A percentile compares a stretch with the other conserved stretches of the same genome.
These are phyloP conservation scores for Chymomyza caudatula DNA, from an alignment of 2,888 invertebrate species.

Conservation along the genomic window DNA sequence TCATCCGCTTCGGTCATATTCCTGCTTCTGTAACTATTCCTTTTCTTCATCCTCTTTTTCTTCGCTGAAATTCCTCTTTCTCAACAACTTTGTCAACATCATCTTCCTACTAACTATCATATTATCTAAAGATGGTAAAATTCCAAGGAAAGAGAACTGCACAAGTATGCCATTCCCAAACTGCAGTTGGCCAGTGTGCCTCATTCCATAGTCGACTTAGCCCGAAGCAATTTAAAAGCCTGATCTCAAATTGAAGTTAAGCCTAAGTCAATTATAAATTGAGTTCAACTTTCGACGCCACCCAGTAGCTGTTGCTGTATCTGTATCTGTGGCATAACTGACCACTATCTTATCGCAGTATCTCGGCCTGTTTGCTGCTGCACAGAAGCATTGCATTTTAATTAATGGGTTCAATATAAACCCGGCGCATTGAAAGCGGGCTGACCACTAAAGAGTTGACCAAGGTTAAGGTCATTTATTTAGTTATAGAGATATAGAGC, in stretches of 20 bases:
- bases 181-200: background rate
- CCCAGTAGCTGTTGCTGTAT: conserved; percentile 29
- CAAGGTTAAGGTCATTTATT: conserved; percentile 28
- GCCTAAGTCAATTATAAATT: conserved; percentile 9
- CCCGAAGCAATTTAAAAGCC: background rate
- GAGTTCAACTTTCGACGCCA: conserved; percentile 23
- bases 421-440: background rate
- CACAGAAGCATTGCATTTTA: conserved; percentile 34
- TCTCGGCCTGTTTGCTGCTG: conserved; percentile 27
- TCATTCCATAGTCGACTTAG: background rate
- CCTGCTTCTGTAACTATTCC: too few relatives aligned
- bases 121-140: too few relatives aligned
- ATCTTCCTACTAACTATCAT: too few relatives aligned
- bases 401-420: conserved; percentile 52
- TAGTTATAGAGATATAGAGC: background rate
- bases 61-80: too few relatives aligned
- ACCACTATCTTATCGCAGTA: conserved; percentile 53
- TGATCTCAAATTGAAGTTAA: conserved; percentile 9
- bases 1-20: too few relatives aligned
- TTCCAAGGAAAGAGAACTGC: too few relatives aligned
- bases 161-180: too few relatives aligned
- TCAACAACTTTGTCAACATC: too few relatives aligned
- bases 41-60: too few relatives aligned
- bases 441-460: conserved; percentile 1
- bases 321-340: conserved; percentile 1